A percentile compares a stretch with the other conserved stretches of the same genome.
Evolutionary conservation across 1,140 invertebrate species (phyloP).

Genomic region (Mizuhopecten yessoensis): DNA sequence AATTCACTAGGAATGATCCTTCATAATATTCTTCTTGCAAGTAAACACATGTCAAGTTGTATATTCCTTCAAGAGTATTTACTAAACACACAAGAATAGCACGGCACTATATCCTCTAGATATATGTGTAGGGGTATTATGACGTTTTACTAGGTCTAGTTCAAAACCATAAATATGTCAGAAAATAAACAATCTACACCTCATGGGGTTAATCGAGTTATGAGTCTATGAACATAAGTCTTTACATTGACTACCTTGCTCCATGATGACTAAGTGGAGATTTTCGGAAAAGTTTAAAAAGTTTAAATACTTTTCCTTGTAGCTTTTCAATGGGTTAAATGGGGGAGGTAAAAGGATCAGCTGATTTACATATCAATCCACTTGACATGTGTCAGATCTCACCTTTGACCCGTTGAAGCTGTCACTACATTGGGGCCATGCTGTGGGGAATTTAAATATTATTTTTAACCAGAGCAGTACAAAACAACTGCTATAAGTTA

Average conservation of each 20-base stretch:
- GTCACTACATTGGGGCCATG: background rate
- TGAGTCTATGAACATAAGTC: background rate
- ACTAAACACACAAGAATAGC: background rate
- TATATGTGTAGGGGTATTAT: background rate
- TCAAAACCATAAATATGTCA: slow-evolving; percentile 35
- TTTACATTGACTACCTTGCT: background rate
- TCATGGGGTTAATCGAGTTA: background rate
- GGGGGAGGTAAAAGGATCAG: background rate
- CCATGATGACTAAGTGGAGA: background rate
- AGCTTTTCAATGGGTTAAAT: slow-evolving; percentile 28
- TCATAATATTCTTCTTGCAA: background rate
- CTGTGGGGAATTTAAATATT: background rate
- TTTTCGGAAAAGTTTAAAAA: background rate
- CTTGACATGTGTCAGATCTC: slow-evolving; percentile 51
- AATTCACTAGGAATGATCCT: too few species aligned
- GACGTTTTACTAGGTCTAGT: background rate
- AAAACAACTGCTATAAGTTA: too few species aligned
- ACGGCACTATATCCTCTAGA: background rate
- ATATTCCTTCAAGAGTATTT: background rate
- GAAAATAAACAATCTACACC: background rate
- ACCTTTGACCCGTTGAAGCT: slow-evolving; percentile 30
- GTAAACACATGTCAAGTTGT: background rate
- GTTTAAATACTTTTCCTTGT: slow-evolving; percentile 33
- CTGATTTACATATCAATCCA: slow-evolving; percentile 53
- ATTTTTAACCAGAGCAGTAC: background rate